phyloP scores from a whole-genome alignment of 2,888 invertebrate genomes.

The Sesia apiformis region DNA sequence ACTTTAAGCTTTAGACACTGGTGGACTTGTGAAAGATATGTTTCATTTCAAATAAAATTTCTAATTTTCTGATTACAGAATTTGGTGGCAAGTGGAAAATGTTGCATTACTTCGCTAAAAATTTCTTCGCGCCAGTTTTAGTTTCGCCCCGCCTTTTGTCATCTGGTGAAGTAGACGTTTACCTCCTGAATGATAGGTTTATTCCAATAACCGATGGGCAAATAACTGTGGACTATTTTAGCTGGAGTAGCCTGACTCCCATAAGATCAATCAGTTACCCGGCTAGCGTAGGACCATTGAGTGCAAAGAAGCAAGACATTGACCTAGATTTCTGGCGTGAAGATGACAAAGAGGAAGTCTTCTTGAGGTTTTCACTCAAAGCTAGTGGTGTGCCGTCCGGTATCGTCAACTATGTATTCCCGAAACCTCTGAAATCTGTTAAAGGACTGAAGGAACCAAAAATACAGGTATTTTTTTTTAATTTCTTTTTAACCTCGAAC shows the following conservation, averaged over 20 bases:
- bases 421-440: slow-evolving; percentile 71
- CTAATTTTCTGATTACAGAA: slow-evolving; percentile 57
- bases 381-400: slow-evolving; percentile 54
- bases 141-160: slow-evolving; percentile 75
- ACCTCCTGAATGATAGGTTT: slow-evolving; percentile 78
- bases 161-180: slow-evolving; percentile 72
- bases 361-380: slow-evolving; percentile 66
- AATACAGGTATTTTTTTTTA: slow-evolving; percentile 61
- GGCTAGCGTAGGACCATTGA: slow-evolving; percentile 30
- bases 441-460: slow-evolving; percentile 65
- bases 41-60: not conserved
- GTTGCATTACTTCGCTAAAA: slow-evolving; percentile 90
- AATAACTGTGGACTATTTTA: slow-evolving; percentile 73
- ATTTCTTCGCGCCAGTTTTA: slow-evolving; percentile 88
- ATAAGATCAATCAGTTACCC: slow-evolving; percentile 32
- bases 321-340: slow-evolving; percentile 28
- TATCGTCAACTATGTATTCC: slow-evolving; percentile 81
- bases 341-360: slow-evolving; percentile 33
- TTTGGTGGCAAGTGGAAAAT: slow-evolving; percentile 88
- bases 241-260: slow-evolving; percentile 69
- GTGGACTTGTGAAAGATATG: not conserved
- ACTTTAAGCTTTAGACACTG: not conserved
- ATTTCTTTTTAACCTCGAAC: not conserved
- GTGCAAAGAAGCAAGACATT: slow-evolving; percentile 36
- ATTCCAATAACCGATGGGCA: slow-evolving; percentile 49